Base-by-base conservation (phyloP, 2,113 vertebrate genomes). In the Cygnus buccinator region DNA sequence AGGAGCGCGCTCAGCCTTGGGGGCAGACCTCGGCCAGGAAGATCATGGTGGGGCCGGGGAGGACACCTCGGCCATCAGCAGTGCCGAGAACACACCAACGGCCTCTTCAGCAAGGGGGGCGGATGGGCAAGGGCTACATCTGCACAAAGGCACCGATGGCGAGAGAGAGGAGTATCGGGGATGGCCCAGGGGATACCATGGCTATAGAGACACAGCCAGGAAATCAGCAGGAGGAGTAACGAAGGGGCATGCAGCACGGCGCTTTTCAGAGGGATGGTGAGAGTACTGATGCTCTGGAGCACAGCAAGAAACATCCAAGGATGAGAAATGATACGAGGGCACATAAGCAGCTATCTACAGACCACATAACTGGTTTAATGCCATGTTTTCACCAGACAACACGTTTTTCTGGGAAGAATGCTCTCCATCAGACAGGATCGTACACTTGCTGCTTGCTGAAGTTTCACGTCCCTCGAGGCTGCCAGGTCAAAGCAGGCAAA, bases 1-100 rank as follows among this genome's bases (percentile, higher is more conserved):
- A 9, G 44, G 10, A 68, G 59, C 20, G 52, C 31, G 1, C 41
- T 43, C 0, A 0, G 18, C 22, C n/a, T 33, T 66, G 31, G 31
- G 22, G 16, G 67, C 26, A 28, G 18, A 82, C 41, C 43, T 55
- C n/a, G 6, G 72, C 67, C 85, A 67, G 19, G 29, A 29, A 37
- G 13, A 39, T 20, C 31, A 26, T 54, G 22, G 31, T 8, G 1
- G 20, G 37, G 44, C 7, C 31, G 26, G 44, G 55, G 54, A 44
- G 1, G 4, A 55, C 16, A 52, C 4, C 37, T 23, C 41, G 0
- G 0, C 37, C 3, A 3, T 3, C 67, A 76, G 54, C 35, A 88
- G 76, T 73, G 72, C 37, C 63, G 54, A 72, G 74, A 39, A 39
- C 17, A 55, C 9, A 0, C 3, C 17, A 50, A 7, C 54, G 57